phyloP scores from a whole-genome alignment of 2,888 invertebrate genomes.

The Ypsolopha sequella region DNA sequence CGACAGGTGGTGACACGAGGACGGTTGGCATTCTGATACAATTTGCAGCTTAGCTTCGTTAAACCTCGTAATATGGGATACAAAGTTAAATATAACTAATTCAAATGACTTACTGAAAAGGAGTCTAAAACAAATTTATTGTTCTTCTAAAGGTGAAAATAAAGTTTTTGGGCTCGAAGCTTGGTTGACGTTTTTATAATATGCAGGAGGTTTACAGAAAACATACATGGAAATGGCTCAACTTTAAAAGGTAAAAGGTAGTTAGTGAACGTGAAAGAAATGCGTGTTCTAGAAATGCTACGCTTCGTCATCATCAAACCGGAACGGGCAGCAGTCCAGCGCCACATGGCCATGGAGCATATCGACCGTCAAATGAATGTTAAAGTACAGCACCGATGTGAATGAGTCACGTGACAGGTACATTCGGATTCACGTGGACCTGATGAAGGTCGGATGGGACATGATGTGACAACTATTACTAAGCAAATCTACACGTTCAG shows the following conservation, averaged over 20 bases:
- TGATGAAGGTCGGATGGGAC: constrained; percentile 8
- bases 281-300: constrained; percentile 24
- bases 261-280: constrained; percentile 23
- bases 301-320: constrained; percentile 42
- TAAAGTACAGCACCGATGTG: constrained; percentile 37
- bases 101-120: too few species aligned
- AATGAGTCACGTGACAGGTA: constrained; percentile 22
- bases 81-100: too few species aligned
- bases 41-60: too few species aligned
- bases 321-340: constrained; percentile 57
- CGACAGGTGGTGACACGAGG: too few species aligned
- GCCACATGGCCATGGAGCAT: constrained; percentile 50
- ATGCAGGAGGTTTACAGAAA: too few species aligned
- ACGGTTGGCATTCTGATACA: too few species aligned
- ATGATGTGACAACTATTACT: constrained; percentile 1
- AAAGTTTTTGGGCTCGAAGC: too few species aligned
- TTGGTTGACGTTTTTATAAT: too few species aligned
- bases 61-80: too few species aligned
- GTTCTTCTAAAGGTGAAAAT: too few species aligned
- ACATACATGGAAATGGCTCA: too few species aligned
- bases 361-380: constrained; percentile 59
- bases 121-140: too few species aligned
- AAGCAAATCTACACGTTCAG: not conserved
- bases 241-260: constrained; percentile 1
- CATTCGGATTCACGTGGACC: constrained; percentile 4